Conservation (phyloP, 2,797 vertebrate genomes). For the Psittacula derbiana region DNA sequence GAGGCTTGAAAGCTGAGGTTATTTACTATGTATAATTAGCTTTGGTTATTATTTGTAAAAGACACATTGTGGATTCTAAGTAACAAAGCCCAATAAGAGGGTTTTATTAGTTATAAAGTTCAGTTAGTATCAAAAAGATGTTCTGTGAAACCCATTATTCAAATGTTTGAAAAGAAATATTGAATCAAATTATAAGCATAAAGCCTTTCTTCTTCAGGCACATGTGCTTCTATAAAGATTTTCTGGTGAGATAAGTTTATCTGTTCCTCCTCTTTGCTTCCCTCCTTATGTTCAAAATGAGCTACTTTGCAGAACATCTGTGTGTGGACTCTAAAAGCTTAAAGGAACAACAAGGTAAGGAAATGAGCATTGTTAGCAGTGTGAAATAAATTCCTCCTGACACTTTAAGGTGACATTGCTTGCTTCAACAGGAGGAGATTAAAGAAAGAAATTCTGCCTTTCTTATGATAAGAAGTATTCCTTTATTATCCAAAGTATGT, state of each 20-base stretch:
- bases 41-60: constrained; percentile 49
- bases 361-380: constrained; percentile 36
- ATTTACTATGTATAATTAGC: constrained; percentile 68
- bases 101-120: constrained; percentile 31
- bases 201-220: constrained; percentile 24
- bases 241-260: constrained; percentile 35
- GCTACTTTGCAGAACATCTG: not conserved
- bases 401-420: constrained; percentile 17
- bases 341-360: constrained; percentile 25
- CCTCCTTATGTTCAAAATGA: constrained; percentile 27
- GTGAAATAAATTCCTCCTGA: constrained; percentile 35
- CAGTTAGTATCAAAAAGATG: constrained; percentile 16
- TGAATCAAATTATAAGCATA: constrained; percentile 20
- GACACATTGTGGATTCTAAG: constrained; percentile 23
- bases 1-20: constrained; percentile 64
- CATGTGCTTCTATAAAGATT: constrained; percentile 14
- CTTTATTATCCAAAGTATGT: not conserved
- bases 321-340: not conserved
- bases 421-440: not conserved
- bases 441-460: not conserved
- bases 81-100: not conserved
- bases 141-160: constrained; percentile 37
- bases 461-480: not conserved
- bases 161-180: constrained; percentile 39
- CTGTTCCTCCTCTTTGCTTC: not conserved